Evolutionary conservation across 2,888 invertebrate genomes (phyloP), one percentile per base, ranked within the genome.

Genomic region (Phanerotoma sp.): DNA sequence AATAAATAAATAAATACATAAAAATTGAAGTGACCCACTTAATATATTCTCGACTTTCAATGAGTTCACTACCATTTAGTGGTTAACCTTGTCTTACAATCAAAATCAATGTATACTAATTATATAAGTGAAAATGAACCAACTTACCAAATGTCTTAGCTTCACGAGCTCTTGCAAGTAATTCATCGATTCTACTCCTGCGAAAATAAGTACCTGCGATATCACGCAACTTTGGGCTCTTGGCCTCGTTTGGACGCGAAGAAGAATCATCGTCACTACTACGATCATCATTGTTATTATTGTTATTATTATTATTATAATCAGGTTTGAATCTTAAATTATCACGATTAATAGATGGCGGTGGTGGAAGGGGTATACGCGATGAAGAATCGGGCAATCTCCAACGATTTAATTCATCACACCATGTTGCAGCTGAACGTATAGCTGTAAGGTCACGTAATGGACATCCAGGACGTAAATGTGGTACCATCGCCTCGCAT

Each of bases 401-500:
- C 77, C 77, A 77, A 3, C 77, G 73, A 44, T 67, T 71, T 4
- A 77, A 54, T 54, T 77, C 77, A 51, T 74, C 74, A 59, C 72
- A 72, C 77, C 77, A 77, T 21, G 70, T 71, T 3, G 77, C 75
- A 3, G 73, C 69, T 4, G 66, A 64, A 13, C 77, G 64, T 9
- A 75, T 60, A 0, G 70, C 66, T 1, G 61, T 62, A 13, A 77
- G 49, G 44, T 77, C 75, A 28, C 77, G 72, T 38, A 74, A 69
- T 3, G 75, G 76, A 60, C 77, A 77, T 4, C 77, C 77, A 1
- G 77, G 77, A 51, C 74, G 67, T 25, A 77, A 61, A 53, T 76
- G 70, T 2, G 77, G 77, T 11, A 75, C 38, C 77, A 77, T 77
- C 5, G 74, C 72, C 15, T 77, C 77, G 58, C 75, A 77, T 5